Percentiles rank a stretch among this genome's conserved stretches.
Conservation (phyloP, 2,888 invertebrate species). For the Papilio protenor region DNA sequence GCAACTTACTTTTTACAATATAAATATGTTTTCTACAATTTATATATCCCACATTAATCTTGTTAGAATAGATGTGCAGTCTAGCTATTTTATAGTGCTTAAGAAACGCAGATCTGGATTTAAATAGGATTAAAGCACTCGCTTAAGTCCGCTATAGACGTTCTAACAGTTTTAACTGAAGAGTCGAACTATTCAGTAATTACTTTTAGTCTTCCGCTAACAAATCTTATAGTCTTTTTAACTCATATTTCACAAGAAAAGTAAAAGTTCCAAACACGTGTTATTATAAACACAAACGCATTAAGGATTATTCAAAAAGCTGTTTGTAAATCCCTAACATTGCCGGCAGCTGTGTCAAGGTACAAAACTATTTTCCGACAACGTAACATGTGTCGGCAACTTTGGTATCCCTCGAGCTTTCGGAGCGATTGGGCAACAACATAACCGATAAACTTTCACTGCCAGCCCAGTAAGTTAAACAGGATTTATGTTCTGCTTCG, state of each 20-base stretch:
- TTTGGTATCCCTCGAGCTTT: constrained; percentile 41
- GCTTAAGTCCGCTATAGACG: neutral
- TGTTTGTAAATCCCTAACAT: constrained; percentile 19
- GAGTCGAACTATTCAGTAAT: too few species aligned
- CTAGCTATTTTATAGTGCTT: too few species aligned
- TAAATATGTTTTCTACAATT: constrained; percentile 14
- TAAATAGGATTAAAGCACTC: too few species aligned
- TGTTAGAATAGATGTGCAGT: neutral
- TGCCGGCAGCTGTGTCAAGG: constrained; percentile 27
- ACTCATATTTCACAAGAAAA: neutral
- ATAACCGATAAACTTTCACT: constrained; percentile 44
- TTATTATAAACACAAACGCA: neutral
- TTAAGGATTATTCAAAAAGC: constrained; percentile 24
- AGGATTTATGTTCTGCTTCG: constrained; percentile 29
- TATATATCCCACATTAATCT: neutral
- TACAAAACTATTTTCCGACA: constrained; percentile 37
- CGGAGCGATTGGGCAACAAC: constrained; percentile 42
- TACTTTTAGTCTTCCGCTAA: too few species aligned
- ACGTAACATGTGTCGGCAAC: constrained; percentile 42
- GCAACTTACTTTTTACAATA: neutral
- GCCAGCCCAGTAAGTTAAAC: constrained; percentile 19
- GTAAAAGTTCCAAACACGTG: neutral
- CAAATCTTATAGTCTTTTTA: neutral
- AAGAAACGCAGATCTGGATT: too few species aligned
- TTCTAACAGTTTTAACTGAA: too few species aligned